Evolutionary conservation across 2,113 vertebrate species (phyloP).

Genomic region (Castor canadensis): DNA sequence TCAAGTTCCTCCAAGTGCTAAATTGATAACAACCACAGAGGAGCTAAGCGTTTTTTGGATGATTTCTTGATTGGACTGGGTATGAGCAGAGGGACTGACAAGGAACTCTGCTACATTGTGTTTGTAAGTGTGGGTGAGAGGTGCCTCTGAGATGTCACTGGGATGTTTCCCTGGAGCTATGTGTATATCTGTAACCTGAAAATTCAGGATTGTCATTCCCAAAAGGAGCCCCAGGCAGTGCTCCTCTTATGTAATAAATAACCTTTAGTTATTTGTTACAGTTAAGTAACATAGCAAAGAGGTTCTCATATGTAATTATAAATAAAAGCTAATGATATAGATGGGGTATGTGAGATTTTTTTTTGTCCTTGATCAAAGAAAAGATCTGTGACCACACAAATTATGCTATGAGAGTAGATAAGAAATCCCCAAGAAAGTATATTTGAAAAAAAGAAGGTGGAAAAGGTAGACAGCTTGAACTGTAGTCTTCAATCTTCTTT

Average conservation of each 20-base stretch:
- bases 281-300: background rate
- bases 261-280: background rate
- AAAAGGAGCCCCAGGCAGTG: background rate
- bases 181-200: background rate
- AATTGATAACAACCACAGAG: background rate
- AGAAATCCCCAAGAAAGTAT: background rate
- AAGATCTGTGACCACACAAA: background rate
- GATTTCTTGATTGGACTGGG: background rate
- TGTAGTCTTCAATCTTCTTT: background rate
- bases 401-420: background rate
- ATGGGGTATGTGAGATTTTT: background rate
- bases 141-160: too few relatives aligned
- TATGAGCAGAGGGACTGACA: too few relatives aligned
- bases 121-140: rapidly evolving
- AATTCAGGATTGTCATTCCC: background rate
- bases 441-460: background rate
- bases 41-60: background rate
- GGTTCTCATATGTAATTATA: background rate
- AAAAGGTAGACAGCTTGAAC: background rate
- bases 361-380: background rate
- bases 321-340: background rate
- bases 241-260: background rate
- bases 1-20: background rate
- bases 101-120: background rate
- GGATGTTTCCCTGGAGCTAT: background rate